Percentiles rank a stretch among this genome's conserved stretches.
Conservation (phyloP, 2,797 vertebrate species). For the Hirundo rustica region DNA sequence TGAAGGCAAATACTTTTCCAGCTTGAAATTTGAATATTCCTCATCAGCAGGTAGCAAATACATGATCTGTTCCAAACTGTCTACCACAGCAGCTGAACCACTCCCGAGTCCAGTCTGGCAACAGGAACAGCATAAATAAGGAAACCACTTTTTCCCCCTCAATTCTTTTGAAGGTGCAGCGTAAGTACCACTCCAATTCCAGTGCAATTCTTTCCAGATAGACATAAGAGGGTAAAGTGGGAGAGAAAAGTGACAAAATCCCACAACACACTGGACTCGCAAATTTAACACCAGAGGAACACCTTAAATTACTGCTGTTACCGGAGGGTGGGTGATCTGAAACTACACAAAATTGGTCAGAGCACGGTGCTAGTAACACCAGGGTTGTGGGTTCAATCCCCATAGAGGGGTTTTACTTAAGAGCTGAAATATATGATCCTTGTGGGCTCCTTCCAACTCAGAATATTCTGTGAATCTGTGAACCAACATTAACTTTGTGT, state of each 20-base stretch:
- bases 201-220: neutral
- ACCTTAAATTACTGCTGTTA: neutral
- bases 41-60: neutral
- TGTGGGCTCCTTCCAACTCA: neutral
- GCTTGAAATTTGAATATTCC: neutral
- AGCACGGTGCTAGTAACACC: fast-evolving
- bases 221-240: neutral
- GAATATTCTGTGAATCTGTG: neutral
- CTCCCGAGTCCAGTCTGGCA: neutral
- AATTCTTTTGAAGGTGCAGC: neutral
- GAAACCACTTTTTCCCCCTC: neutral
- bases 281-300: neutral
- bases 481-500: neutral
- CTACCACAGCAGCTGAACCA: fast-evolving
- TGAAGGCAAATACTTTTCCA: neutral
- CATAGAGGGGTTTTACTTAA: neutral
- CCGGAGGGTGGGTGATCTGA: neutral
- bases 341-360: neutral
- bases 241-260: neutral
- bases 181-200: neutral
- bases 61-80: neutral
- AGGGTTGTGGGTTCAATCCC: neutral
- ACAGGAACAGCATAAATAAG: neutral
- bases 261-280: neutral
- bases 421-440: neutral